Conservation (phyloP, 2,797 vertebrate species). For the Malacoraja senta region DNA sequence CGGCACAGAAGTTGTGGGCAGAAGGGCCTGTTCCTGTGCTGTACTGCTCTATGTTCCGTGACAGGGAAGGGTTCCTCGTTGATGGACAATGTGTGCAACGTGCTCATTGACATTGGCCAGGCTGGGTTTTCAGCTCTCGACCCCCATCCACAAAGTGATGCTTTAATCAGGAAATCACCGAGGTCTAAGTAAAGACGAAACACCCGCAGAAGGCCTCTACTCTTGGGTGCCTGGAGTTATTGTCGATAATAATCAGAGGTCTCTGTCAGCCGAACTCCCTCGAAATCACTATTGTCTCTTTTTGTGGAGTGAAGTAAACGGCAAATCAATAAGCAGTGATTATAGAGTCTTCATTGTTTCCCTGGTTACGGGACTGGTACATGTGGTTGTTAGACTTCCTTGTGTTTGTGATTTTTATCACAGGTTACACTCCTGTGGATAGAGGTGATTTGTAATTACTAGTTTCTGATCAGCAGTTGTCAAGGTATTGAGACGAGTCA, state of each 20-base stretch:
- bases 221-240: background rate
- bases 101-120: background rate
- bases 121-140: background rate
- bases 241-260: background rate
- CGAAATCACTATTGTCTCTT: background rate
- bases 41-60: background rate
- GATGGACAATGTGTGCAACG: background rate
- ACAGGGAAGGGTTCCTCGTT: background rate
- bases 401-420: background rate
- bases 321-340: constrained; percentile 24
- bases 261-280: constrained; percentile 3
- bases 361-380: background rate
- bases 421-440: background rate
- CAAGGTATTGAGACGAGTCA: background rate
- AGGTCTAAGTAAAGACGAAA: background rate
- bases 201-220: no score
- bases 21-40: no score
- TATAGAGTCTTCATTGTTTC: background rate
- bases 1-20: no score
- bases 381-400: background rate
- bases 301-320: constrained; percentile 15
- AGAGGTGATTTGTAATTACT: background rate
- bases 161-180: background rate
- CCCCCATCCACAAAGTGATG: background rate
- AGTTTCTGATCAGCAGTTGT: background rate